phyloP scores from a whole-genome alignment of 2,113 vertebrate genomes.

The Callocephalon fimbriatum region DNA sequence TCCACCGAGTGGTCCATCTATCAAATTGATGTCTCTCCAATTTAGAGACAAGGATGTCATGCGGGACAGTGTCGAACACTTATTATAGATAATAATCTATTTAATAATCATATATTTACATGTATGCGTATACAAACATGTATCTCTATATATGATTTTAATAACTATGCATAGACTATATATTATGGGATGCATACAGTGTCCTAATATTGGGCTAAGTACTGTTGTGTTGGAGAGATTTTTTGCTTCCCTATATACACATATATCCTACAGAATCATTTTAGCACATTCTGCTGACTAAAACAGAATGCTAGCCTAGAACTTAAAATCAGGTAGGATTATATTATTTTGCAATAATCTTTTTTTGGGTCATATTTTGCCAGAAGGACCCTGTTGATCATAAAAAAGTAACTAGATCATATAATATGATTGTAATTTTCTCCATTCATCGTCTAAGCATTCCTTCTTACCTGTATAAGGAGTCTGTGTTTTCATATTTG shows the following conservation, averaged over 20 bases:
- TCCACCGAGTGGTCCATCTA: too few species aligned
- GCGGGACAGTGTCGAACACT: too few species aligned
- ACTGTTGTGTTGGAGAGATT: not conserved
- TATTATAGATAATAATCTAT: not conserved
- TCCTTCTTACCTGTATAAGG: not conserved
- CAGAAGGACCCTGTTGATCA: not conserved
- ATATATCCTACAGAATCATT: not conserved
- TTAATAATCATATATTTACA: not conserved
- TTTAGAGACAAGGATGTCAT: too few species aligned
- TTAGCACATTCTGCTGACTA: not conserved
- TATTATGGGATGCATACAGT: not conserved
- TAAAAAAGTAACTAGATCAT: not conserved
- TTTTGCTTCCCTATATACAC: not conserved
- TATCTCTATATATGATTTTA: not conserved
- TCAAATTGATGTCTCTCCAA: too few species aligned
- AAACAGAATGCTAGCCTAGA: not conserved
- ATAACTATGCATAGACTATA: not conserved
- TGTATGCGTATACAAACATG: rapidly evolving
- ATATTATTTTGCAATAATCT: too few species aligned
- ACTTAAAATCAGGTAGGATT: not conserved
- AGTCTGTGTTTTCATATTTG: not conserved
- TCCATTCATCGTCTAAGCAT: not conserved
- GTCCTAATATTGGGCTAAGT: not conserved
- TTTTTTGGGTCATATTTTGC: not conserved
- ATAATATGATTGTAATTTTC: not conserved